Conservation (phyloP, 2,888 invertebrate species). For the Coelinius sp. region DNA sequence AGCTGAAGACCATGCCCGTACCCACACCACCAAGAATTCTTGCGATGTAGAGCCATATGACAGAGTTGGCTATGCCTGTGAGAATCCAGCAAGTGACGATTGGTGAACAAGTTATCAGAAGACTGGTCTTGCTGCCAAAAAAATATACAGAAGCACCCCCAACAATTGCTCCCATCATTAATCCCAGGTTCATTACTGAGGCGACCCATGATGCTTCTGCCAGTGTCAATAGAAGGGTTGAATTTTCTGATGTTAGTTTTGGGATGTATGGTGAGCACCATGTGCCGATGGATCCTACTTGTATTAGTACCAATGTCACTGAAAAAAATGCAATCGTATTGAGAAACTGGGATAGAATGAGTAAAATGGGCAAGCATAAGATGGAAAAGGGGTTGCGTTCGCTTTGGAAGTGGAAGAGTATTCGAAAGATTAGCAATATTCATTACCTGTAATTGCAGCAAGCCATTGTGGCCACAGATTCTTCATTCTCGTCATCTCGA, state of each 20-base stretch:
- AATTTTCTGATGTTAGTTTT: constrained; percentile 46
- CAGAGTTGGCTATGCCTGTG: constrained; percentile 29
- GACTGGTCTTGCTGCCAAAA: constrained; percentile 41
- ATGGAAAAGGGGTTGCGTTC: not conserved
- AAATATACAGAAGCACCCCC: constrained; percentile 41
- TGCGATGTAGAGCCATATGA: constrained; percentile 46
- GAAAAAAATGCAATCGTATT: not conserved
- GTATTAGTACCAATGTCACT: constrained; percentile 8
- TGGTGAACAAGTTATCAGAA: constrained; percentile 41
- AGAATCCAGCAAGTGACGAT: constrained; percentile 37
- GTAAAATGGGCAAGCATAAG: not conserved
- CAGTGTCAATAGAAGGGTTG: constrained; percentile 40
- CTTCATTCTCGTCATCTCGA: too few relatives aligned
- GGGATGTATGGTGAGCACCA: constrained; percentile 61
- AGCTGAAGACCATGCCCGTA: constrained; percentile 54
- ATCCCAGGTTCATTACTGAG: constrained; percentile 44
- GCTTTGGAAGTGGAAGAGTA: not conserved
- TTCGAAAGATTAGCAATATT: not conserved
- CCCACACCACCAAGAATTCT: constrained; percentile 50
- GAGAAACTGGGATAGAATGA: not conserved
- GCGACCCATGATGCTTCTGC: constrained; percentile 47
- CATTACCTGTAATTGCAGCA: not conserved
- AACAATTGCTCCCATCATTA: constrained; percentile 41
- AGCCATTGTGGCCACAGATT: not conserved
- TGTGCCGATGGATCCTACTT: constrained; percentile 39